These are phyloP conservation scores for Arctocebus calabarensis DNA, from an alignment of 2,797 vertebrate species.

Conservation along the genomic window DNA sequence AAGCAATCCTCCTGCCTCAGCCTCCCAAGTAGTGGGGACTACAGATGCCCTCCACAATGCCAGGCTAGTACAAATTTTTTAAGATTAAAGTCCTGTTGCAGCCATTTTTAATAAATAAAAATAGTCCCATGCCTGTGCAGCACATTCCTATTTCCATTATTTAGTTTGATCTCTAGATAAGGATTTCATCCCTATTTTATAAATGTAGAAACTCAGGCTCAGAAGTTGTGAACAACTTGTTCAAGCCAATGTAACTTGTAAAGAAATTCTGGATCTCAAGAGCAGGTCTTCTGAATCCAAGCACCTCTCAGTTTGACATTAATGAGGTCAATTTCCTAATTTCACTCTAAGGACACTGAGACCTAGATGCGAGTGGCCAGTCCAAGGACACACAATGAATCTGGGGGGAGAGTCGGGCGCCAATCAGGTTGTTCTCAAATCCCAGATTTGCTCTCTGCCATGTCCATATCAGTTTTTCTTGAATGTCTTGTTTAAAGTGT, in stretches of 20 bases:
- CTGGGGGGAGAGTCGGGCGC: not conserved
- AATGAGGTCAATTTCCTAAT: not conserved
- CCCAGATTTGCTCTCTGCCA: too few relatives aligned
- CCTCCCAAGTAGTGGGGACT: too few relatives aligned
- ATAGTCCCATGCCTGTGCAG: not conserved
- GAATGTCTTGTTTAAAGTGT: not conserved
- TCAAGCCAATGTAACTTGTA: not conserved
- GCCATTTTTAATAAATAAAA: slow-evolving; percentile 32
- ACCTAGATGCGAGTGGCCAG: not conserved
- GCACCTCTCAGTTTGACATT: not conserved
- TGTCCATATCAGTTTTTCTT: not conserved
- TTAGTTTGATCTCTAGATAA: not conserved
- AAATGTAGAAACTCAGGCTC: not conserved
- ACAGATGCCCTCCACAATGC: too few relatives aligned
- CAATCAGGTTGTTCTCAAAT: not conserved
- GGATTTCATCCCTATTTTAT: not conserved
- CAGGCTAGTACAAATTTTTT: too few relatives aligned
- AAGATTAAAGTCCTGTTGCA: not conserved
- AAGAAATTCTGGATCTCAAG: not conserved
- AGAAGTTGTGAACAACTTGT: not conserved
- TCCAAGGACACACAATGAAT: not conserved
- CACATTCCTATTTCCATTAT: not conserved
- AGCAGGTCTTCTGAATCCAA: not conserved
- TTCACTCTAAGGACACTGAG: not conserved
- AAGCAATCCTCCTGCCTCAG: too few relatives aligned